phyloP scores from a whole-genome alignment of 2,888 invertebrate genomes.

The Empis livida region DNA sequence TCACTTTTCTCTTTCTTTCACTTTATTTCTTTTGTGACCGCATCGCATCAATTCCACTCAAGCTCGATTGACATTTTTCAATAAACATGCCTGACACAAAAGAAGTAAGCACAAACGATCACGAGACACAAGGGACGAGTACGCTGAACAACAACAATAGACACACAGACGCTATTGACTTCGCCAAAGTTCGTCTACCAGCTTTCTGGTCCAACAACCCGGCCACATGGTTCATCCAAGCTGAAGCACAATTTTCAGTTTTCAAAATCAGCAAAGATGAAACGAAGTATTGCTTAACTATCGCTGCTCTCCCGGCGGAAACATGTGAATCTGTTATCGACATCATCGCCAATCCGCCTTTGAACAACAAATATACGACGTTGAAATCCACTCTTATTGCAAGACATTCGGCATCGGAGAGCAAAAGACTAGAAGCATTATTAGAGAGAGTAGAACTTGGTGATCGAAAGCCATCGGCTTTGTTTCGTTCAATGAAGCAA shows the following conservation, averaged over 20 bases:
- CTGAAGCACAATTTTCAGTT: constrained; percentile 3
- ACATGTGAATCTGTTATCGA: constrained; percentile 5
- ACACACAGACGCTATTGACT: too few relatives aligned
- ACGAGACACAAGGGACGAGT: too few relatives aligned
- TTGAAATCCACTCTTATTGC: neutral
- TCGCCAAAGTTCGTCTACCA: constrained; percentile 1
- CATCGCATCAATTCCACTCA: too few relatives aligned
- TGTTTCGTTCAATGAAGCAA: constrained; percentile 4
- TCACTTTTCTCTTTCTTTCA: too few relatives aligned
- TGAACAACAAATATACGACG: constrained; percentile 2
- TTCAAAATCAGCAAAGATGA: constrained; percentile 1
- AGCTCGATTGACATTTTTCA: too few relatives aligned
- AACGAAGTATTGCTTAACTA: constrained; percentile 3
- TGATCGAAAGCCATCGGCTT: constrained; percentile 3
- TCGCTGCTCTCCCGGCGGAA: constrained; percentile 3
- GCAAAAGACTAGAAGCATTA: constrained; percentile 1
- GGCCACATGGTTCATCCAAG: constrained; percentile 4
- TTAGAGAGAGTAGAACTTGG: constrained; percentile 4
- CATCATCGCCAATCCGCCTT: neutral
- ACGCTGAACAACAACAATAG: too few relatives aligned
- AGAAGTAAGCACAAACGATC: too few relatives aligned
- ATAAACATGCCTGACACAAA: too few relatives aligned
- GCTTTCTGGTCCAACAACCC: constrained; percentile 2
- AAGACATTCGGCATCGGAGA: constrained; percentile 2
- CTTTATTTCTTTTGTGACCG: too few relatives aligned